These are phyloP conservation scores for Temnothorax ravouxi DNA, from an alignment of 2,888 invertebrate species.

Conservation along the genomic window DNA sequence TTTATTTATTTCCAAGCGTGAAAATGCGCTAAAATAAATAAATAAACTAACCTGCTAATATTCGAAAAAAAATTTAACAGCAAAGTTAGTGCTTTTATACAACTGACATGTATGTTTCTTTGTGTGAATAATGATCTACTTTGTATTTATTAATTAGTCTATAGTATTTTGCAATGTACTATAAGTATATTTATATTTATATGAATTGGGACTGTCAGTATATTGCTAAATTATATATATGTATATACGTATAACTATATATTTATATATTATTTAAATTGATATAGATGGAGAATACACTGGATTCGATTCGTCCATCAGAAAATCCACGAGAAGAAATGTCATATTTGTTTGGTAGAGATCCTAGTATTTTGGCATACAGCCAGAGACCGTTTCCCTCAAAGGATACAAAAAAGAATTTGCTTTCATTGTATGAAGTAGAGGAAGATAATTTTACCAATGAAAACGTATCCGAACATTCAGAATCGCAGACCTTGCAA, in stretches of 20 bases:
- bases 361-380: conserved; percentile 83
- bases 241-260: neutral
- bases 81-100: too few relatives aligned
- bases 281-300: conserved; percentile 76
- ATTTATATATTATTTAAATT: conserved; percentile 35
- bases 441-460: conserved; percentile 67
- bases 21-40: too few relatives aligned
- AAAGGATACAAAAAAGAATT: conserved; percentile 77
- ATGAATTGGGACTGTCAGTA: neutral
- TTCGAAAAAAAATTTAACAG: neutral
- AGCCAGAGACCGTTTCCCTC: conserved; percentile 75
- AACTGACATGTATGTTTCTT: too few relatives aligned
- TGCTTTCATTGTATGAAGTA: conserved; percentile 78
- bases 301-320: conserved; percentile 76
- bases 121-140: neutral
- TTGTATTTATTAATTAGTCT: neutral
- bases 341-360: conserved; percentile 82
- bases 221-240: neutral
- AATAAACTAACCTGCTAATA: too few relatives aligned
- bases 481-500: conserved; percentile 64
- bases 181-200: neutral
- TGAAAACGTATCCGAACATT: conserved; percentile 57
- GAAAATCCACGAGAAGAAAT: conserved; percentile 69
- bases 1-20: neutral
- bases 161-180: neutral